Base-by-base conservation (phyloP, 2,113 vertebrate species). In the Condylura cristata region DNA sequence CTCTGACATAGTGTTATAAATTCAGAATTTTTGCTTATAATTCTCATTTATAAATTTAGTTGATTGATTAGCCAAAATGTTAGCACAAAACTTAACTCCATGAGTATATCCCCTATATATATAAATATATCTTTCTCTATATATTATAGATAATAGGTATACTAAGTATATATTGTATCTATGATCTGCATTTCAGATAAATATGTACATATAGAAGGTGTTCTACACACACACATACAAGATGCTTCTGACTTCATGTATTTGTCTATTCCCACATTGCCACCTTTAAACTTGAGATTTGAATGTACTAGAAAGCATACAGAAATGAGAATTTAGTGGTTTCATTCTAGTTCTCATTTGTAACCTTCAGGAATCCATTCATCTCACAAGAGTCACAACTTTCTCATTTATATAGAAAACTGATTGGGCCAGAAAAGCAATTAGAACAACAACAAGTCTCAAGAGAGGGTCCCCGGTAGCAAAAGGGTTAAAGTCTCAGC, bases 1-100 rank as follows among this genome's bases (percentile, higher is more conserved):
- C 22, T 74, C 30, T 6, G 37, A 56, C 53, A 56, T 56, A 56
- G 66, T 61, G 71, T 78, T 76, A 76, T 39, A 56, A 60, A n/a
- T 86, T 79, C 34, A 88, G n/a, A 61, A 86, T 60, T 81, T 81
- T 24, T 89, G 63, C 13, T 24, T 61, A 17, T 68, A 91, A 89
- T 6, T 74, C 37, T 60, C 83, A 56, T 90, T 86, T 39, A 78
- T 79, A 79, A 93, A 89, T 80, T 74, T 3, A 94, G 4, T 13
- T 82, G 91, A 76, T n/a, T 82, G 7, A 76, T 84, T 80, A 41
- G 1, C 89, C 76, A 91, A 82, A 89, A 91, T 10, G 18, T 87
- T 1, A 91, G 63, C 18, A 89, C 14, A 34, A 20, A 83, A 83
- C 85, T 93, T 70, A 94, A 1, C 17, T 94, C 30, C 10, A 44